Base-by-base conservation (phyloP, 1,140 invertebrate genomes). In the Teleogryllus occipitalis region DNA sequence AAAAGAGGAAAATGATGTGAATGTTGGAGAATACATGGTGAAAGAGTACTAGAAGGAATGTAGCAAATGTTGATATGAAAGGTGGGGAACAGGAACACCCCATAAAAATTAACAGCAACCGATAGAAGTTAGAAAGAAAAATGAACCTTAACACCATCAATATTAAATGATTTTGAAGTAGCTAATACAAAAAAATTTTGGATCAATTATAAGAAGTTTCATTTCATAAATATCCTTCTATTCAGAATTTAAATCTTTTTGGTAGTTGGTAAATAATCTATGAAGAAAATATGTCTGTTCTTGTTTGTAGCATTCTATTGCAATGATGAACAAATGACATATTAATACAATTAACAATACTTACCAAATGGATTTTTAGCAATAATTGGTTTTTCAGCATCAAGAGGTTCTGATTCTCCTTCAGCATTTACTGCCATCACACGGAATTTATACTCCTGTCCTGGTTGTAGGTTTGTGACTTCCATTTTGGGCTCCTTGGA, bases 311-410 rank as follows among this genome's bases (percentile, higher is more conserved):
- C n/a, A 18, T 8, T 10, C n/a, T 15, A 22, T 76, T 27, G 18
- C 18, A 12, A 22, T 22, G 18, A 22, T 76, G 39, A 22, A 46
- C 39, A 8, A 22, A 49, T 4, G n/a, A 39, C 27, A 39, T 39
- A 2, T 5, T 39, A 39, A 39, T 39, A 5, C 27, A 39, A 39
- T n/a, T 39, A 7, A 22, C 18, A 47, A 75, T 82, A 86, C 88
- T 88, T 86, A 96, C 94, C 96, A 86, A 96, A 99, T 83, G 97
- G 97, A 95, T 99, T 98, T 87, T 99, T 99, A 27, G 98, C 98
- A 82, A 98, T 90, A 80, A 98, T 96, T 21, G 94, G 91, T 81
- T 96, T 91, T 75, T 96, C 93, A 8, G 96, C 95, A 82, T 94
- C 92, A 73, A 99, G 87, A 18, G 97, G 96, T 84, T 97, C 96